Conservation (phyloP, 2,113 vertebrate species). For the Uria lomvia region DNA sequence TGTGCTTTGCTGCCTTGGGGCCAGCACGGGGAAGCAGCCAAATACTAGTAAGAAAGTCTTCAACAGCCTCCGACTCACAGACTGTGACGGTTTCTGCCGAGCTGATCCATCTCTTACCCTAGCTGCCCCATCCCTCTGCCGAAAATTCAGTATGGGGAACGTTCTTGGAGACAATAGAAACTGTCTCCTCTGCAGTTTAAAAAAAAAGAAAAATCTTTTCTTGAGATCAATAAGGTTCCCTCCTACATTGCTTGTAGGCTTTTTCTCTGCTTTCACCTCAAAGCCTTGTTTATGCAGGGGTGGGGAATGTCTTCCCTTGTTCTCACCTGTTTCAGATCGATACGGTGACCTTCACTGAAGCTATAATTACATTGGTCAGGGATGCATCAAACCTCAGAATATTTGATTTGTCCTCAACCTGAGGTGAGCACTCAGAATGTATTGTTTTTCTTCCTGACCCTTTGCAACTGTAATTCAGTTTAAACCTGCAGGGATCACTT, state of each 20-base stretch:
- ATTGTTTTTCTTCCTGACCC: background rate
- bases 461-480: background rate
- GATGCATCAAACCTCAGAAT: background rate
- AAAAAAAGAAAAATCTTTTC: background rate
- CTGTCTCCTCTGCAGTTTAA: background rate
- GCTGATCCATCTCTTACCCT: background rate
- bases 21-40: background rate
- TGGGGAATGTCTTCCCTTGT: background rate
- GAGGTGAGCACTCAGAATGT: background rate
- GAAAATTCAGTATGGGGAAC: background rate
- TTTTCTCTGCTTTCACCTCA: background rate
- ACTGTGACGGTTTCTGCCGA: background rate
- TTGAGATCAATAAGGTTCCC: background rate
- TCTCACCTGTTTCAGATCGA: background rate
- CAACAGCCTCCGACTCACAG: background rate
- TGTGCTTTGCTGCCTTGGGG: background rate
- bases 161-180: background rate
- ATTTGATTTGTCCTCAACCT: slow-evolving; percentile 3
- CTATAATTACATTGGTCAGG: background rate
- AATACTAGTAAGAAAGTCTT: background rate
- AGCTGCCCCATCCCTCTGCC: background rate
- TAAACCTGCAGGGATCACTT: background rate
- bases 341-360: background rate
- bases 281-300: background rate
- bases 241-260: background rate